A percentile compares a stretch with the other conserved stretches of the same genome.
phyloP scores from a whole-genome alignment of 64 coral and sea anemone genomes.

The Porites australiensis region DNA sequence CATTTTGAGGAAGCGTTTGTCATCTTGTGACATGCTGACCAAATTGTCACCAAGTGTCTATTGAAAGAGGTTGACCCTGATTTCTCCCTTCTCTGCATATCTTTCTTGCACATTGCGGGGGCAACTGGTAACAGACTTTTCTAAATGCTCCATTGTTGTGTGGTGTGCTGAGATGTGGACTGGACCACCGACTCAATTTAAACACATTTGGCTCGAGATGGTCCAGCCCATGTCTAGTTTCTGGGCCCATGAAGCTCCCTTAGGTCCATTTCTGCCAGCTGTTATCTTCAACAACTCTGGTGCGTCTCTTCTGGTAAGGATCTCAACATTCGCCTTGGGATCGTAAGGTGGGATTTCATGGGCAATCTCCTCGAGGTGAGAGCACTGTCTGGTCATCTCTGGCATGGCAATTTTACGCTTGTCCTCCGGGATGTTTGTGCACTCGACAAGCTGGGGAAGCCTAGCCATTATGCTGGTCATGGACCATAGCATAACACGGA shows the following conservation, averaged over 20 bases:
- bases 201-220: constrained; percentile 21
- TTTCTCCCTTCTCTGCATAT: background rate
- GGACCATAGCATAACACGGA: background rate
- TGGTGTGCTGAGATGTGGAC: background rate
- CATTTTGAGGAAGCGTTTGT: background rate
- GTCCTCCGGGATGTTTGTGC: constrained; percentile 16
- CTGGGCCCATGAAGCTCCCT: no score
- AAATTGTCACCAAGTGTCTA: background rate
- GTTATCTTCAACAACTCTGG: constrained; percentile 36
- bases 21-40: background rate
- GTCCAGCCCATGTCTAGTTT: constrained; percentile 6
- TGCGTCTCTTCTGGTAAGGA: constrained; percentile 17
- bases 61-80: background rate
- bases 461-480: background rate
- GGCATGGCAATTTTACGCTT: constrained; percentile 21
- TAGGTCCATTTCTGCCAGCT: constrained; percentile 28
- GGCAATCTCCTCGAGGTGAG: constrained; percentile 29
- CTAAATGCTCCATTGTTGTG: background rate
- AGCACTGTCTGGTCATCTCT: background rate
- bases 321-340: background rate
- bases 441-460: constrained; percentile 45
- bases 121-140: background rate
- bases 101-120: background rate
- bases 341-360: constrained; percentile 22
- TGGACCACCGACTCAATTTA: background rate